Base-by-base conservation (phyloP, 2,797 vertebrate species). In the Enteromius argenteus region DNA sequence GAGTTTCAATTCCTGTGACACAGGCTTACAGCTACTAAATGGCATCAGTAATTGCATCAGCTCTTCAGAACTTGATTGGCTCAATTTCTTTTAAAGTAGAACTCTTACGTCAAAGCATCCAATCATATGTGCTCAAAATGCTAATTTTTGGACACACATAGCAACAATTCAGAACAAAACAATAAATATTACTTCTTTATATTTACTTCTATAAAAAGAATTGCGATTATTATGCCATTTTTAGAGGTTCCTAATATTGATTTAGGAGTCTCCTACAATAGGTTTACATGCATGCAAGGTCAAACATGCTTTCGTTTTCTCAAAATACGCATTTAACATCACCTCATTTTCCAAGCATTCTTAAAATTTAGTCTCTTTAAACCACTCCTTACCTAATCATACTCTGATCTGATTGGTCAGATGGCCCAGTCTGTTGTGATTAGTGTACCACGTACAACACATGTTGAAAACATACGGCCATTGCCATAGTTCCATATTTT, bases 21-120 rank as follows among this genome's bases (percentile, higher is more conserved):
- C 35, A 78, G 39, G 37, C 23, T 46, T 62, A 4, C 39, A 78
- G 21, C 76, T 30, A 8, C 58, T 44, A 46, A 46, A 79, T 15
- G 27, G 37, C 76, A 66, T 49, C 27, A 13, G 23, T 79, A 79
- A 79, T 64, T 49, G 23, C 42, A 4, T 13, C n/a, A 64, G 39
- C 37, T 46, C 39, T 78, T 78, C 76, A 64, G 39, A 79, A 42
- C 76, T 79, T 64, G 58, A 62, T 79, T 79, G 39, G 23, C 19
- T 44, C 35, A 23, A 27, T 58, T 14, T 60, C n/a, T 27, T 58
- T 76, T 35, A 76, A 35, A 60, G 32, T 42, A 23, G n/a, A 23
- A n/a, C 13, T 76, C 35, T 58, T 76, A 10, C 4, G 6, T 39
- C 53, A 56, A 76, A 56, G 19, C 72, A 56, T 74, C 19, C 19